A percentile compares a stretch with the other conserved stretches of the same genome.
phyloP scores from a whole-genome alignment of 2,797 vertebrate genomes.

The Nasua narica region DNA sequence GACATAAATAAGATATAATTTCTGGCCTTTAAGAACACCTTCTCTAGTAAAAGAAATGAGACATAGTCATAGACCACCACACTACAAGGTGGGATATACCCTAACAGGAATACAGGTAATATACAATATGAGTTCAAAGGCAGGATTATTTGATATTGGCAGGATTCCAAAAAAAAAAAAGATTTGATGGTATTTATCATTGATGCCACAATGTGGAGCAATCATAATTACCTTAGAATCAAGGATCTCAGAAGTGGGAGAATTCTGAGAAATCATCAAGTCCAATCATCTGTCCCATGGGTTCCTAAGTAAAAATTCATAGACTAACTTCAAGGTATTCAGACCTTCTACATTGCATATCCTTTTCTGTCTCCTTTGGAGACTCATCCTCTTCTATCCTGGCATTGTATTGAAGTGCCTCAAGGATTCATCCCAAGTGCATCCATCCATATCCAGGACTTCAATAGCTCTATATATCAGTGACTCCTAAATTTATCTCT shows the following conservation, averaged over 20 bases:
- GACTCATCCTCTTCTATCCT: neutral
- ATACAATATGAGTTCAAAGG: neutral
- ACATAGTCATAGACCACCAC: neutral
- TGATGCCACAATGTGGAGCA: neutral
- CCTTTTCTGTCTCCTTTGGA: neutral
- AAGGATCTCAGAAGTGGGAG: constrained; percentile 5
- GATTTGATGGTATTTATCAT: neutral
- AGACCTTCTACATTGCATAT: neutral
- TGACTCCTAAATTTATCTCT: neutral
- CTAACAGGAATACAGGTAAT: neutral
- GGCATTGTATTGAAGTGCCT: neutral
- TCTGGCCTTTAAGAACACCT: neutral
- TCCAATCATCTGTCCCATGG: neutral
- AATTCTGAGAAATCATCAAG: neutral
- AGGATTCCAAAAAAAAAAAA: neutral
- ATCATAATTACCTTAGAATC: neutral
- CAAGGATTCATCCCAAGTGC: neutral
- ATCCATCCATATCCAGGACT: neutral
- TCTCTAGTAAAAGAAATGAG: neutral
- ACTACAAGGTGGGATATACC: neutral
- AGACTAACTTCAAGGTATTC: neutral
- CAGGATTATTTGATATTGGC: neutral
- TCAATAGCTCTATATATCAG: neutral
- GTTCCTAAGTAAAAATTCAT: neutral
- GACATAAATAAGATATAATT: neutral